These are phyloP conservation scores for Callorhinus ursinus DNA, from an alignment of 2,113 vertebrate species.

Conservation along the genomic window DNA sequence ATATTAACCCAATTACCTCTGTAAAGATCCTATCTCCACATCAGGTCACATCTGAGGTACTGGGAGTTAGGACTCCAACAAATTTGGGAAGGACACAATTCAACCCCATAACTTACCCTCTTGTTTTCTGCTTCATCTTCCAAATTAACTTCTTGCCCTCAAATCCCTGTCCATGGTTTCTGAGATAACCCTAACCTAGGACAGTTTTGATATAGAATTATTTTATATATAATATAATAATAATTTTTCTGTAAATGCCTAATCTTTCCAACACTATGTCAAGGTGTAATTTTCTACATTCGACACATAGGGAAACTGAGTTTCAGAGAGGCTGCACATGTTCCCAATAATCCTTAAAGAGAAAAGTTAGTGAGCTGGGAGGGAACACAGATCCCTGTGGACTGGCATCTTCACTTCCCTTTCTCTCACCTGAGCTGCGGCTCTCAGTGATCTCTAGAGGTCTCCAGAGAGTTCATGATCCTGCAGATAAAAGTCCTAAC, in stretches of 20 bases:
- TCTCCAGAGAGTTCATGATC: background rate
- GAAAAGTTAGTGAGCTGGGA: background rate
- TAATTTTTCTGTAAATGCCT: background rate
- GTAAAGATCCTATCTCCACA: background rate
- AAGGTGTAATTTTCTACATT: background rate
- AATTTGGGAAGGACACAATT: rapidly evolving
- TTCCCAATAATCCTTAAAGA: background rate
- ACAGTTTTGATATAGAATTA: background rate
- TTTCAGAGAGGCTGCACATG: background rate
- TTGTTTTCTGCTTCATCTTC: background rate
- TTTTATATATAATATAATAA: background rate
- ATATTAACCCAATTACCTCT: background rate
- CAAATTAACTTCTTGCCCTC: background rate
- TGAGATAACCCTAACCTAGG: background rate
- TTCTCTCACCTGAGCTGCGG: background rate
- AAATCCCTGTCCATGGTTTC: background rate
- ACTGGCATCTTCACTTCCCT: rapidly evolving
- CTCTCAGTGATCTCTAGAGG: background rate
- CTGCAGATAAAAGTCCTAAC: background rate
- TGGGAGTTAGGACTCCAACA: background rate
- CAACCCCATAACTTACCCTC: background rate
- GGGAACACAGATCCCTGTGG: background rate
- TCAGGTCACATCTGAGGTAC: background rate
- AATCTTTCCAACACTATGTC: background rate
- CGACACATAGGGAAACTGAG: background rate